These are phyloP conservation scores for Cyclina sinensis DNA, from an alignment of 1,140 invertebrate species.

Conservation along the genomic window DNA sequence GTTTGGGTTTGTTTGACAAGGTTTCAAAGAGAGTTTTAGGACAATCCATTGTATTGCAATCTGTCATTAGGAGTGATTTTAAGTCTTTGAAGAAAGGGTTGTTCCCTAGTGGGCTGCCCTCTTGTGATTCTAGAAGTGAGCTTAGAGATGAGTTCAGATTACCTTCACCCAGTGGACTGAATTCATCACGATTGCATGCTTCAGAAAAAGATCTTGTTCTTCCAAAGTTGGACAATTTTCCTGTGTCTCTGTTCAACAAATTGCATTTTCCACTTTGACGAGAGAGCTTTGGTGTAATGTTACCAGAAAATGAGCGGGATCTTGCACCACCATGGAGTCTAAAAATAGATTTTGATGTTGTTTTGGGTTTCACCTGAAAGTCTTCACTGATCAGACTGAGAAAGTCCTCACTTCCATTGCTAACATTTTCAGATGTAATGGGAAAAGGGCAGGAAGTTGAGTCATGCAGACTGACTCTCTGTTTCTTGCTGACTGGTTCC, in stretches of 20 bases:
- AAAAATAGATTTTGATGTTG: not conserved
- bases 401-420: slow-evolving; percentile 23
- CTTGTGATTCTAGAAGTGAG: not conserved
- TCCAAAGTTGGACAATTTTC: not conserved
- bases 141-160: slow-evolving; percentile 4
- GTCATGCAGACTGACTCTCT: slow-evolving; percentile 18
- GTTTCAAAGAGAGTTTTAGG: slow-evolving; percentile 63
- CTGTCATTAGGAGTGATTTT: slow-evolving; percentile 39
- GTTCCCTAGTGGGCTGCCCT: not conserved
- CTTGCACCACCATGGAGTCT: not conserved
- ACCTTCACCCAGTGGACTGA: not conserved
- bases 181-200: slow-evolving; percentile 8
- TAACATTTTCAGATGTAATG: not conserved
- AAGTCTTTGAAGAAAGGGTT: slow-evolving; percentile 59
- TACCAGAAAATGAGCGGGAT: slow-evolving; percentile 42
- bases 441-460: slow-evolving; percentile 28
- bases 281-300: slow-evolving; percentile 40
- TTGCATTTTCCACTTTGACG: slow-evolving; percentile 38
- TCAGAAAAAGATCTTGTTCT: slow-evolving; percentile 56
- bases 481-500: slow-evolving; percentile 39
- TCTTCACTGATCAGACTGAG: not conserved
- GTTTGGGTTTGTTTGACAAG: not conserved
- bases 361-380: not conserved
- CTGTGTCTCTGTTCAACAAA: not conserved
- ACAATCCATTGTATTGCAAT: slow-evolving; percentile 42